Percentiles rank a stretch among this genome's conserved stretches.
These are phyloP conservation scores for Anorthoa munda DNA, from an alignment of 2,888 invertebrate species.

Conservation along the genomic window DNA sequence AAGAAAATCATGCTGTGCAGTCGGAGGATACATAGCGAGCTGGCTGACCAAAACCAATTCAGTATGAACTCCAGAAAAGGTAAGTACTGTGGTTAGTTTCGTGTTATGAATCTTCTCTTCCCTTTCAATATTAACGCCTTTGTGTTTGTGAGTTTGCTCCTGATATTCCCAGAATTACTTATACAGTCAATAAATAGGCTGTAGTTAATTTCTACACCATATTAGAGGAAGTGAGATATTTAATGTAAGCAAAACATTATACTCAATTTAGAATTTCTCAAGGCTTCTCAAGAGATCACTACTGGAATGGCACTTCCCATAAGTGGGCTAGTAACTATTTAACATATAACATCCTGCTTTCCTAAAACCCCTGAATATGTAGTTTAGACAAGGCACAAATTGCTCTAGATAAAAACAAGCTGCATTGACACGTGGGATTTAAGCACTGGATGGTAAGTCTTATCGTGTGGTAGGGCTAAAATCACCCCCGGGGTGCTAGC, in stretches of 20 bases:
- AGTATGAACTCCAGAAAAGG: not conserved
- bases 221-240: not conserved
- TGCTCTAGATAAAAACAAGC: too few species aligned
- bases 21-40: too few species aligned
- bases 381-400: too few species aligned
- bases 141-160: not conserved
- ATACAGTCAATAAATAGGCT: not conserved
- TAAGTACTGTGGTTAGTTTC: not conserved
- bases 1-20: too few species aligned
- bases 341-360: not conserved
- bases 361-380: too few species aligned
- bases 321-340: too few species aligned
- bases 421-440: too few species aligned
- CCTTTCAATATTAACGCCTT: not conserved
- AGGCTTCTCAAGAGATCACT: not conserved
- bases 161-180: constrained; percentile 2
- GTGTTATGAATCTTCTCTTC: not conserved
- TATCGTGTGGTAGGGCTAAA: not conserved
- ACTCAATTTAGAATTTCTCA: not conserved
- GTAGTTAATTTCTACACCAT: not conserved
- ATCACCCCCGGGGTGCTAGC: not conserved
- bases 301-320: not conserved
- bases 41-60: too few species aligned
- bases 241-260: not conserved
- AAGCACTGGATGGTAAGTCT: too few species aligned